Evolutionary conservation across 2,888 invertebrate genomes (phyloP).

Genomic region (Chorisops tibialis): DNA sequence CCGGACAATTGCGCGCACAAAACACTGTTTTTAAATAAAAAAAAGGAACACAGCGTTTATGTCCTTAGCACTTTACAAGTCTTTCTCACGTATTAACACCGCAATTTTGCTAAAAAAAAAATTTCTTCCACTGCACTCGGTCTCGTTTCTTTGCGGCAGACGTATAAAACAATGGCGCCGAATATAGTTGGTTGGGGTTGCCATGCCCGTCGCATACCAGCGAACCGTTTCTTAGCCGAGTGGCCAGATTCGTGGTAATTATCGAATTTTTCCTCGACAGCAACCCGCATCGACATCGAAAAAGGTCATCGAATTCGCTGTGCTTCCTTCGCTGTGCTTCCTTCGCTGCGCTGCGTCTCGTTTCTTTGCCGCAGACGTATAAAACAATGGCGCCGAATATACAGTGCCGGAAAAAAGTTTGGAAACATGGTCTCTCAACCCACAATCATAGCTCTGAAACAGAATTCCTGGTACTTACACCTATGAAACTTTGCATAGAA

Average conservation of each 20-base stretch:
- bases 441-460: too few species aligned
- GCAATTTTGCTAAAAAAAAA: slow-evolving; percentile 24
- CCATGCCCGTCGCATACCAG: neutral
- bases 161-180: slow-evolving; percentile 35
- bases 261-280: too few species aligned
- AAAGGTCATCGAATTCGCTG: too few species aligned
- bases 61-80: slow-evolving; percentile 23
- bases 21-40: slow-evolving; percentile 25
- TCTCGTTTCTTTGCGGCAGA: slow-evolving; percentile 35
- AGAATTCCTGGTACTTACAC: too few species aligned
- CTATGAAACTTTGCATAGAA: too few species aligned
- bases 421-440: too few species aligned
- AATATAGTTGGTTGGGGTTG: neutral
- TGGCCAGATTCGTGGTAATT: too few species aligned
- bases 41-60: slow-evolving; percentile 22
- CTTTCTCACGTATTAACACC: slow-evolving; percentile 26
- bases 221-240: too few species aligned
- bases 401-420: too few species aligned
- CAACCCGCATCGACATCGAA: too few species aligned
- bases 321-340: too few species aligned
- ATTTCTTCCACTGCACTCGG: slow-evolving; percentile 20
- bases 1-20: slow-evolving; percentile 5
- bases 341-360: slow-evolving; percentile 21
- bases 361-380: slow-evolving; percentile 36
- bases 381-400: slow-evolving; percentile 36